Base-by-base conservation (phyloP, 2,888 invertebrate genomes). In the Caenorhabditis uteleia region DNA sequence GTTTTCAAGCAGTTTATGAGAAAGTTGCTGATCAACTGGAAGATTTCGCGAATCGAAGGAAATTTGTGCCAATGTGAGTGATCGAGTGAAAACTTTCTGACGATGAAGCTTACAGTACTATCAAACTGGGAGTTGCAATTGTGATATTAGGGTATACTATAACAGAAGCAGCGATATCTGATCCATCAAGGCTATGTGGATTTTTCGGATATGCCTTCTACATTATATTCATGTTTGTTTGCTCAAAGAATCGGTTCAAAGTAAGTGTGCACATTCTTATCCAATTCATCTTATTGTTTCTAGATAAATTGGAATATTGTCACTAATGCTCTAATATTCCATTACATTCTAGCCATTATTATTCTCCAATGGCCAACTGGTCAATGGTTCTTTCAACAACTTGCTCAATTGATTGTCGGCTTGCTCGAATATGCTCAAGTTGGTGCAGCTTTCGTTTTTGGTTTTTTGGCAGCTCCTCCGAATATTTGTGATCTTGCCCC, bases 301-400 rank as follows among this genome's bases (percentile, higher is more conserved):
- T 58, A 86, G 85, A 83, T 86, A 3, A 80, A 80, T 20, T 85
- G 93, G 93, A 87, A 89, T 5, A 89, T 90, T 0, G 91, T 95
- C 0, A 79, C 90, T 18, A 89, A 89, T 79, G 95, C 94, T 0
- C 85, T 94, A 20, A 85, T 89, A 0, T 85, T 93, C 7, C 95
- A 97, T 86, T 91, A 95, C 79, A 56, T 89, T 3, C 88, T 95
- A 57, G 95, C 92, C 0, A 78, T 95, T 1, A 74, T 93, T 21
- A 91, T 92, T 62, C 90, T 72, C 26, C 61, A 84, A 90, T 58
- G 89, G 72, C 47, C 57, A 7, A 66, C 67, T 34, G 72, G 67
- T 10, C 59, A 67, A 43, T 55, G 62, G 60, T 60, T 59, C 26
- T 72, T 72, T 43, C 54, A 61, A 27, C 55, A 69, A 18, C 16